These are phyloP conservation scores for Lontra canadensis DNA, from an alignment of 2,113 vertebrate species.

Conservation along the genomic window DNA sequence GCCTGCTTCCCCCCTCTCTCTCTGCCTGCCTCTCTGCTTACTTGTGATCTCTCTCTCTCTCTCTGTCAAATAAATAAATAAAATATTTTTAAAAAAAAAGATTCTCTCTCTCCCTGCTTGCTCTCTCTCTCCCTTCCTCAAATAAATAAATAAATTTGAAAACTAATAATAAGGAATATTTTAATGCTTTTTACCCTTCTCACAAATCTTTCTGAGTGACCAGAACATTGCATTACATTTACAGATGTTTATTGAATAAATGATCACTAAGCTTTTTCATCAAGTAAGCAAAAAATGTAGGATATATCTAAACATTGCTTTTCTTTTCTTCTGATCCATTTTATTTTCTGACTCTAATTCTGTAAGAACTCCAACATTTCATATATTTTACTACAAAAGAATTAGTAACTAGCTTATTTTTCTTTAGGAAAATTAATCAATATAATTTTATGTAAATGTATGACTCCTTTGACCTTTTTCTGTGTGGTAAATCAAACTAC, in stretches of 20 bases:
- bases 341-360: background rate
- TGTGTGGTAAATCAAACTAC: background rate
- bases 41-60: too few relatives aligned
- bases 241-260: background rate
- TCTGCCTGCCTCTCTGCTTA: too few relatives aligned
- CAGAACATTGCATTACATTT: background rate
- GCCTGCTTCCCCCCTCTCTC: too few relatives aligned
- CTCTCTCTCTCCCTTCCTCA: background rate
- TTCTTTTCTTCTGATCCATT: background rate
- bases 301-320: background rate
- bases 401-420: background rate
- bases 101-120: background rate
- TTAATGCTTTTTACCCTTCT: background rate
- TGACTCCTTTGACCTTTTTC: background rate
- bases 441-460: background rate
- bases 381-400: background rate
- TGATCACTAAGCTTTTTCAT: background rate
- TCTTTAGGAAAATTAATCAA: background rate
- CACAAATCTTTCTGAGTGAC: background rate
- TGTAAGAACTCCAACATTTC: background rate
- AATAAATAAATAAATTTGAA: background rate
- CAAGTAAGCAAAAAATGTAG: background rate
- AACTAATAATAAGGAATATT: background rate
- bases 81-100: background rate
- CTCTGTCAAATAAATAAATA: too few relatives aligned